A percentile compares a stretch with the other conserved stretches of the same genome.
These are phyloP conservation scores for Leptinotarsa peninsularis DNA, from an alignment of 2,888 invertebrate species.

Conservation along the genomic window DNA sequence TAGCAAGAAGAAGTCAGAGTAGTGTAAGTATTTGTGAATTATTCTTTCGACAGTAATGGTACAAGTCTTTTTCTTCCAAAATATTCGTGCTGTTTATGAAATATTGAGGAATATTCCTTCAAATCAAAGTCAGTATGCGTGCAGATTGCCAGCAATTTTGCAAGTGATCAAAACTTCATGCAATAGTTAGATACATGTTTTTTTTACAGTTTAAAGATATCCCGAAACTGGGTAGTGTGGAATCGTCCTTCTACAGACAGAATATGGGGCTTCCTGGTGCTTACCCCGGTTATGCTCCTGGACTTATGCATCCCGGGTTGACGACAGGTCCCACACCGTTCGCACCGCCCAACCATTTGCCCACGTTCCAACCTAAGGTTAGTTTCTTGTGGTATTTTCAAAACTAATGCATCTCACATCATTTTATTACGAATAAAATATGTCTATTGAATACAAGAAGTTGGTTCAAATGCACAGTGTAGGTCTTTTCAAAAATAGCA, in stretches of 20 bases:
- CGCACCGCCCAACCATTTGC: constrained; percentile 87
- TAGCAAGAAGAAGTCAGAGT: constrained; percentile 58
- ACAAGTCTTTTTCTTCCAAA: not conserved
- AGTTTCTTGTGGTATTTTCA: constrained; percentile 2
- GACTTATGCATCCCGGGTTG: constrained; percentile 82
- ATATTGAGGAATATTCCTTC: too few relatives aligned
- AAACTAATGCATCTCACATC: constrained; percentile 31
- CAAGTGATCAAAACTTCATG: not conserved
- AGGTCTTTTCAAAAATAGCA: not conserved
- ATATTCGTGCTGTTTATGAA: not conserved
- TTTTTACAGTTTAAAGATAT: constrained; percentile 83
- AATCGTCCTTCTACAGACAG: constrained; percentile 84
- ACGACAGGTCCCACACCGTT: constrained; percentile 83
- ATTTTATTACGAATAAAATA: constrained; percentile 34
- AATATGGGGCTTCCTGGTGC: constrained; percentile 76
- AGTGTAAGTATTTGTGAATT: constrained; percentile 55
- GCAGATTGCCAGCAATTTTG: constrained; percentile 4
- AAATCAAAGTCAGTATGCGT: not conserved
- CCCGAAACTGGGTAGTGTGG: constrained; percentile 83
- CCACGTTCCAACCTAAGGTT: constrained; percentile 91
- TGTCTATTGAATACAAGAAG: not conserved
- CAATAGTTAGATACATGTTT: constrained; percentile 30
- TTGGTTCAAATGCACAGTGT: not conserved
- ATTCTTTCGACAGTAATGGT: not conserved
- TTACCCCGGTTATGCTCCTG: constrained; percentile 83